Evolutionary conservation across 2,113 vertebrate species (phyloP), one percentile per base, ranked within the genome.

Genomic region (Sapajus apella): DNA sequence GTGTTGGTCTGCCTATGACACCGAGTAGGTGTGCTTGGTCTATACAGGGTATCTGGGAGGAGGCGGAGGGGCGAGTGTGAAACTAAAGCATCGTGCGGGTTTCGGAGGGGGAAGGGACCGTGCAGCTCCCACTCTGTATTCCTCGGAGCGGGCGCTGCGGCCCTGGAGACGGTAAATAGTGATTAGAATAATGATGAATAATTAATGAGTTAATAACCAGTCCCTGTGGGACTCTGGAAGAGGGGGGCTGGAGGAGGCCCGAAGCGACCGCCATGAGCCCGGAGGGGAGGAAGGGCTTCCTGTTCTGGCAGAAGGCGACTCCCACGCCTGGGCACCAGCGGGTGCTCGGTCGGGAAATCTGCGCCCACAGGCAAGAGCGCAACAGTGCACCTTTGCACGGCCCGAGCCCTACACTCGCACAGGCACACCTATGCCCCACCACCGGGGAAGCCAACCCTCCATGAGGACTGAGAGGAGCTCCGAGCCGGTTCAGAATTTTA

Each of bases 101-200:
- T 97, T 91, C 52, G 0, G 35, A 86, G 84, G 79, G 47, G 92
- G 95, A 0, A 10, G 92, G 84, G 85, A n/a, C 23, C 0, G 1
- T 4, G 17, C 3, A 3, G 72, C 43, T 93, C 61, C 95, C 94
- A 97, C 81, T 98, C 94, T 96, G 97, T 97, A 98, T 98, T 98
- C 97, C 0, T 8, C 1, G 0, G 91, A 0, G 43, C 45, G 0
- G 66, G 82, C 82, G 17, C 97, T 98, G 98, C 96, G 35, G 98
- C 97, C 97, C 92, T 68, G 92, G 97, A 97, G 96, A 98, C 17
- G 95, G 98, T 98, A 98, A 98, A 98, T 98, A 98, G 97, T 97
- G 97, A 98, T 98, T 98, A 98, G 96, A 98, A 98, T 98, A 98
- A 98, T 96, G 90, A 97, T 98, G 95, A 98, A 98, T 98, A 98